These are phyloP conservation scores for Steatornis caripensis DNA, from an alignment of 2,113 vertebrate genomes.

Conservation along the genomic window DNA sequence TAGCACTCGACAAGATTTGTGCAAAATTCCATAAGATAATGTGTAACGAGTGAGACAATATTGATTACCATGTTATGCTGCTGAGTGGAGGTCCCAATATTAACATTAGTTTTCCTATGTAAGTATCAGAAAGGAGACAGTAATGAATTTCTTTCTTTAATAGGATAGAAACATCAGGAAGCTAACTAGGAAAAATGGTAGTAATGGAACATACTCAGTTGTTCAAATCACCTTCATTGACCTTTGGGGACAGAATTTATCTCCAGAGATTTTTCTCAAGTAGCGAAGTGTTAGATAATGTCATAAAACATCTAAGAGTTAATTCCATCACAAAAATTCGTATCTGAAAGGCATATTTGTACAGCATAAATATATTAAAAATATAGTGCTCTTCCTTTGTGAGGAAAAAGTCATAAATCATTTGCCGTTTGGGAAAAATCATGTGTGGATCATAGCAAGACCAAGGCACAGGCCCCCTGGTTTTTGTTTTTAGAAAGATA, in stretches of 20 bases:
- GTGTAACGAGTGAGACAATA: not conserved
- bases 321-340: not conserved
- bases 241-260: not conserved
- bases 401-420: not conserved
- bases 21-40: not conserved
- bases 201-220: not conserved
- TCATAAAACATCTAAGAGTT: not conserved
- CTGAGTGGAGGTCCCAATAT: not conserved
- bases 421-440: not conserved
- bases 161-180: not conserved
- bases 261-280: not conserved
- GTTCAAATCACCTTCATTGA: not conserved
- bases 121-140: not conserved
- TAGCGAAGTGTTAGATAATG: not conserved
- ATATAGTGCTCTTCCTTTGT: no score
- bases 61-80: not conserved
- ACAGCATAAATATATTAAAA: not conserved
- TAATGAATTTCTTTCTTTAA: not conserved
- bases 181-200: not conserved
- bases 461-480: not conserved
- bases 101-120: not conserved
- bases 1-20: not conserved
- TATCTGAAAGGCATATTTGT: not conserved
- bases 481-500: not conserved
- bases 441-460: not conserved